These are phyloP conservation scores for Mormyrus iriodes DNA, from an alignment of 2,113 vertebrate species.

Conservation along the genomic window DNA sequence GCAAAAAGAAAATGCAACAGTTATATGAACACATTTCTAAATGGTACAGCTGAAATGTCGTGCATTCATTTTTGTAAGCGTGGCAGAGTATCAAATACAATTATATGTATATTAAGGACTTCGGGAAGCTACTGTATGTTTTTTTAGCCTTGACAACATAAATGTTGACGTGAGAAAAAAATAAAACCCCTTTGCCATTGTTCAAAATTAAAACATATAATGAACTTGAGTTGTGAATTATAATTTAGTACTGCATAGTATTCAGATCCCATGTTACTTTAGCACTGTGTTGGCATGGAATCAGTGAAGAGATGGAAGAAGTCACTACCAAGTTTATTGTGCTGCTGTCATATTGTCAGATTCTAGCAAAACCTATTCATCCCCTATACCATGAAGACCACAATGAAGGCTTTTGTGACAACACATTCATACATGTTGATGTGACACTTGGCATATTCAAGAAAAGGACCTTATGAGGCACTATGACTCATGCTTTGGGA, in stretches of 20 bases:
- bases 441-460: background rate
- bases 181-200: background rate
- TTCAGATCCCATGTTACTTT: background rate
- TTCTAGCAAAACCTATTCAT: constrained; percentile 61
- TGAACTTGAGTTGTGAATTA: background rate
- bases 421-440: background rate
- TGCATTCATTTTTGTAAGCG: background rate
- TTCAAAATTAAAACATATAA: background rate
- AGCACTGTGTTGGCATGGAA: background rate
- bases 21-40: background rate
- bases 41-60: background rate
- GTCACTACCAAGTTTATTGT: background rate
- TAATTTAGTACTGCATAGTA: background rate
- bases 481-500: background rate
- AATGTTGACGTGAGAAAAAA: background rate
- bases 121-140: background rate
- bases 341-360: constrained; percentile 45
- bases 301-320: background rate
- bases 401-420: constrained; percentile 74
- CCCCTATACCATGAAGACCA: constrained; percentile 74
- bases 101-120: background rate
- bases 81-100: background rate
- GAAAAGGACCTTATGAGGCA: background rate
- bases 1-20: background rate
- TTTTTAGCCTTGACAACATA: background rate